phyloP scores from a whole-genome alignment of 2,113 vertebrate species.

The Callocephalon fimbriatum region DNA sequence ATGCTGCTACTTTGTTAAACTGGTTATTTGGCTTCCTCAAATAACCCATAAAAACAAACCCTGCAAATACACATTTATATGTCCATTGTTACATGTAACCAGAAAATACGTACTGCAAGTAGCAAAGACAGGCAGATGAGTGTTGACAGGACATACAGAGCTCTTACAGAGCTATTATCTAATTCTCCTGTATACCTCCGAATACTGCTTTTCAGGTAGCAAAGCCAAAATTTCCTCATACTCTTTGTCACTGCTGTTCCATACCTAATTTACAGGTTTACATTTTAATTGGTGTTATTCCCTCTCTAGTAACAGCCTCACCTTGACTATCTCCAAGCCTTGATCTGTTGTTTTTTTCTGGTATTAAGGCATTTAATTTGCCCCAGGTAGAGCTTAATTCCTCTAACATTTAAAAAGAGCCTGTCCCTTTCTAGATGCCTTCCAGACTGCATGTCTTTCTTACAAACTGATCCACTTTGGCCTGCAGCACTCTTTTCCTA shows the following conservation, averaged over 20 bases:
- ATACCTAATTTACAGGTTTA: background rate
- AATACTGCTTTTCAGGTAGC: background rate
- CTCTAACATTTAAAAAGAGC: constrained; percentile 10
- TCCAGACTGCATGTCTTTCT: constrained; percentile 1
- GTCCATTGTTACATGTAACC: background rate
- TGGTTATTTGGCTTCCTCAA: background rate
- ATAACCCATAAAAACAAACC: background rate
- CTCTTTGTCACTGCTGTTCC: background rate
- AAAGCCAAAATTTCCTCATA: background rate
- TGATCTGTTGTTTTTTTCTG: background rate
- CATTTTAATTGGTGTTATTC: constrained; percentile 1
- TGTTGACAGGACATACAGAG: background rate
- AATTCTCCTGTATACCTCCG: background rate
- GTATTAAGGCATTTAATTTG: constrained; percentile 49
- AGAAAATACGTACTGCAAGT: background rate
- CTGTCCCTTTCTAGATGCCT: background rate
- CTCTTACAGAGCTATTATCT: background rate
- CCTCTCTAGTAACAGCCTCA: background rate
- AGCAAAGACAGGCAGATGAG: background rate
- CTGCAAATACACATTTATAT: background rate
- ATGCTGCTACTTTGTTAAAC: background rate
- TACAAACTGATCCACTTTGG: constrained; percentile 28
- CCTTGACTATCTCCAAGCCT: background rate
- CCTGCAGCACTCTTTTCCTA: constrained; percentile 24
- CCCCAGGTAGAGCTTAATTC: constrained; percentile 52